These are phyloP conservation scores for Caenorhabditis angaria DNA, from an alignment of 2,888 invertebrate species.

Conservation along the genomic window DNA sequence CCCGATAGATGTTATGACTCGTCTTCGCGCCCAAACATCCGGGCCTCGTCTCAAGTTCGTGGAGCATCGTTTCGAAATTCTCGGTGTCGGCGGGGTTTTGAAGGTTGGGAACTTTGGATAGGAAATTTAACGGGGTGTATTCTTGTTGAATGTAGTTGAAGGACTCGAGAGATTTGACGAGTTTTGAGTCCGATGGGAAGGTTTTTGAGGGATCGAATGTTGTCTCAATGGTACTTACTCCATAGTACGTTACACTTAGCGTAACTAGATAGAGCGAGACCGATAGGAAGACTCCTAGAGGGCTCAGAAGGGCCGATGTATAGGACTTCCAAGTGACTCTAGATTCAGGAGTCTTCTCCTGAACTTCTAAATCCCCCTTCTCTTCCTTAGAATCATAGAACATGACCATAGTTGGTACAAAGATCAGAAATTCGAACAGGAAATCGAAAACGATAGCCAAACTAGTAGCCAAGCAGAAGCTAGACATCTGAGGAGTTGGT, in stretches of 20 bases:
- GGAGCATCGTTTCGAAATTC: slow-evolving; percentile 51
- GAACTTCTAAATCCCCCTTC: not conserved
- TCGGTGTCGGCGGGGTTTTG: slow-evolving; percentile 38
- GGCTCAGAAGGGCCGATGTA: slow-evolving; percentile 44
- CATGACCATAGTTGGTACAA: slow-evolving; percentile 56
- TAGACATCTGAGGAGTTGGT: slow-evolving; percentile 59
- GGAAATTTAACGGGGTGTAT: slow-evolving; percentile 65
- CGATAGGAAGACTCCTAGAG: slow-evolving; percentile 41
- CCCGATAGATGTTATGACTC: slow-evolving; percentile 56
- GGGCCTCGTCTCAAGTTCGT: slow-evolving; percentile 47
- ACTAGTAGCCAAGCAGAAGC: slow-evolving; percentile 67
- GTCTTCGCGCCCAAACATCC: slow-evolving; percentile 48
- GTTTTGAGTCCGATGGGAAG: slow-evolving; percentile 63
- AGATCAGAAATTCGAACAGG: slow-evolving; percentile 63
- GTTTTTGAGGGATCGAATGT: slow-evolving; percentile 68
- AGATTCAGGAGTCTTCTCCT: not conserved
- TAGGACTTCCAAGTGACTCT: slow-evolving; percentile 6
- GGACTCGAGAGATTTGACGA: slow-evolving; percentile 51
- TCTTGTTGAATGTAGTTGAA: slow-evolving; percentile 57
- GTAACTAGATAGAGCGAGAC: slow-evolving; percentile 47
- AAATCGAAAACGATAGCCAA: slow-evolving; percentile 66
- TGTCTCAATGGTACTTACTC: slow-evolving; percentile 54
- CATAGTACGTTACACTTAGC: slow-evolving; percentile 49
- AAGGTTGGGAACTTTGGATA: slow-evolving; percentile 60
- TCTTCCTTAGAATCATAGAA: slow-evolving; percentile 46